Percentiles rank a stretch among this genome's conserved stretches.
These are phyloP conservation scores for Megalopta genalis DNA, from an alignment of 1,140 invertebrate genomes.

Conservation along the genomic window DNA sequence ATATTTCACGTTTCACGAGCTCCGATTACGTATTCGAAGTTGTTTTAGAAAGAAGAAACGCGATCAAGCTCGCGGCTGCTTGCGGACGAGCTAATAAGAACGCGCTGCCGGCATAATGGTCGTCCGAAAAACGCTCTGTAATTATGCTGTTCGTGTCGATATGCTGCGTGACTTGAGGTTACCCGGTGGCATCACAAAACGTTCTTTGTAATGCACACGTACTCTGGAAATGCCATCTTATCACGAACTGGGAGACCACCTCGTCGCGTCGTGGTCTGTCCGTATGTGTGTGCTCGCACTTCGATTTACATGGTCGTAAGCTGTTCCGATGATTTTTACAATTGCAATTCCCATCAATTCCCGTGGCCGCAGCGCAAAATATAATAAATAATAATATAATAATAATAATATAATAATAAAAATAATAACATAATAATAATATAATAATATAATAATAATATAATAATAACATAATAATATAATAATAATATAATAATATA, in stretches of 20 bases:
- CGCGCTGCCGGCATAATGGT: conserved; percentile 5
- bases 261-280: conserved; percentile 29
- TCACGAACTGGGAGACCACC: conserved; percentile 47
- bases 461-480: too few species aligned
- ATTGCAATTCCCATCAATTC: neutral
- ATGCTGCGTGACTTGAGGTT: conserved; percentile 59
- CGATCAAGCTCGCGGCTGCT: neutral
- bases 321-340: neutral
- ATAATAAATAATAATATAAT: too few species aligned
- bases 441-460: too few species aligned
- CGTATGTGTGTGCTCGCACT: neutral
- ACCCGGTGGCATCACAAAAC: conserved; percentile 52
- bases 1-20: neutral
- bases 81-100: conserved; percentile 1
- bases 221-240: conserved; percentile 39
- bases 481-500: too few species aligned
- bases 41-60: neutral
- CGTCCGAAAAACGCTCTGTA: conserved; percentile 43
- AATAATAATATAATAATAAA: too few species aligned
- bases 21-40: neutral
- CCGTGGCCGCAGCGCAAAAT: too few species aligned
- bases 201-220: conserved; percentile 55
- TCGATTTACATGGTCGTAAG: neutral
- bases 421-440: too few species aligned
- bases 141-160: conserved; percentile 63